A percentile compares a stretch with the other conserved stretches of the same genome.
Evolutionary conservation across 2,888 invertebrate species (phyloP).

Genomic region (Nephrotoma flavescens): DNA sequence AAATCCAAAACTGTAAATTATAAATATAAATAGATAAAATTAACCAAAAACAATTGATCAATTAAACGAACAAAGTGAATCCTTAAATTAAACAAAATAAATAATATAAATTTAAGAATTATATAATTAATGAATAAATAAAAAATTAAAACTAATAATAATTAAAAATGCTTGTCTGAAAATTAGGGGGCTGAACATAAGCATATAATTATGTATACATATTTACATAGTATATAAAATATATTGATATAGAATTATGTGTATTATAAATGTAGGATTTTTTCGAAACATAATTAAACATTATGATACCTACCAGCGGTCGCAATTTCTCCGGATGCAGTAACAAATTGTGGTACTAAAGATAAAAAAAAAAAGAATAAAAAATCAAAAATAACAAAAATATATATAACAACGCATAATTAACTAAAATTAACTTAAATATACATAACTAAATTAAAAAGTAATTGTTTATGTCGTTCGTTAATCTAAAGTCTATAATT

Average conservation of each 20-base stretch:
- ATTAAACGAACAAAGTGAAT: neutral
- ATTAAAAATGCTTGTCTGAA: neutral
- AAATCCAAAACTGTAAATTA: neutral
- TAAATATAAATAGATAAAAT: neutral
- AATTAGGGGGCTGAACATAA: neutral
- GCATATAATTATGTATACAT: neutral
- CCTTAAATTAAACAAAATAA: neutral
- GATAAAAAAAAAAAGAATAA: slow-evolving; percentile 30
- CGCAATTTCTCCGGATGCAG: slow-evolving; percentile 30
- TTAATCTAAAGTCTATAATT: neutral
- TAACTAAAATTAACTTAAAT: neutral
- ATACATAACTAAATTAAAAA: neutral
- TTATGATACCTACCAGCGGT: slow-evolving; percentile 31
- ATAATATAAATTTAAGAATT: neutral
- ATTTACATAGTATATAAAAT: neutral
- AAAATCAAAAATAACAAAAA: slow-evolving; percentile 9
- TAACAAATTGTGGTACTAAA: slow-evolving; percentile 35
- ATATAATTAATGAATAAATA: neutral
- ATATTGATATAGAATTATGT: too few relatives aligned
- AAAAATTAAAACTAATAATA: neutral
- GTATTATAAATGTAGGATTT: neutral
- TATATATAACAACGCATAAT: neutral
- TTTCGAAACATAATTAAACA: neutral
- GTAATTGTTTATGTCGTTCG: neutral
- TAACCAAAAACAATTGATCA: neutral